Evolutionary conservation across 2,888 invertebrate genomes (phyloP), one percentile per base, ranked within the genome.

Genomic region (Cloeon dipterum): DNA sequence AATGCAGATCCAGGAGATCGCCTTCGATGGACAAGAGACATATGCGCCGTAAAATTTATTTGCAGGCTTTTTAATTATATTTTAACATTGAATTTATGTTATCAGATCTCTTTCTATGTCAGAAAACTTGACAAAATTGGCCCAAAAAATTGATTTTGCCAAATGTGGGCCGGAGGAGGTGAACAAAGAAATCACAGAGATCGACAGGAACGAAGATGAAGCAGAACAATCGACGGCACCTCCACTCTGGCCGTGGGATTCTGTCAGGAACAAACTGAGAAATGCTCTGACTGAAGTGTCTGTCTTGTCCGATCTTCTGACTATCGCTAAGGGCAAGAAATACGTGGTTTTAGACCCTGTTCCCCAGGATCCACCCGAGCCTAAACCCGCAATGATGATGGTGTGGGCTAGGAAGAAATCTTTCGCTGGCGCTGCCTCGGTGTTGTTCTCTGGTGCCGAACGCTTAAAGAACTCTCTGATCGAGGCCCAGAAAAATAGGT

Each of bases 291-390:
- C 91, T 32, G 93, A 94, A 64, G 73, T 91, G 8, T 79, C 79
- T 53, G 94, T 94, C 2, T 58, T 94, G 4, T 71, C 85, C 25
- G 94, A 94, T 64, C 89, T 94, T 0, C 62, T 94, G 32, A 74
- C 79, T 20, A 77, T 94, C 49, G 79, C 88, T 4, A 89, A 89
- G 54, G 88, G 91, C 46, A 91, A 89, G 52, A 68, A 83, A 41
- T 94, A 93, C 52, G 74, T 94, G 71, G 88, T 93, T 5, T 57
- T 94, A 37, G 94, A 94, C 55, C 91, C 91, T 17, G 75, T 88
- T 0, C 81, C 81, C 42, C 81, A 89, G 46, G 83, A 83, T 25
- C 64, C 68, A 32, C 63, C 70, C 2, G 91, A 91, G 49, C 71
- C 74, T 0, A 82, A 83, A 47, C 75, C 78, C n/a, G n/a, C n/a